These are phyloP conservation scores for Xerus inauris DNA, from an alignment of 2,113 vertebrate species.

Conservation along the genomic window DNA sequence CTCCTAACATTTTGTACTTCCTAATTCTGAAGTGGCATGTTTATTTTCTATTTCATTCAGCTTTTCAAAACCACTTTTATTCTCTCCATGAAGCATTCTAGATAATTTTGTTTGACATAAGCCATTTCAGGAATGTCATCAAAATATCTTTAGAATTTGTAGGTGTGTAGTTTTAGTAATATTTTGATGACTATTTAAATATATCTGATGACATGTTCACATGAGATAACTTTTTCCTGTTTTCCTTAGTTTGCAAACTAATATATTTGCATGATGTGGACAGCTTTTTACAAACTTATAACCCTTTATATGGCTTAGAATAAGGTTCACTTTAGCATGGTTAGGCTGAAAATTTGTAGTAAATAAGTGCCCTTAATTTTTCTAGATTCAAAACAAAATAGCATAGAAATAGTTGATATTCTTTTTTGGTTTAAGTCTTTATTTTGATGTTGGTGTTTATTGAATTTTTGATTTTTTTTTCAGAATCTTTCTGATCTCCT, in stretches of 20 bases:
- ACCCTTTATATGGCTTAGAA: background rate
- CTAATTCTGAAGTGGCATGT: background rate
- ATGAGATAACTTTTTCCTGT: background rate
- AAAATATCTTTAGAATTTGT: background rate
- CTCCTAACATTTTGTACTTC: constrained; percentile 12
- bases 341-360: background rate
- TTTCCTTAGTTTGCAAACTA: constrained; percentile 8
- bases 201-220: background rate
- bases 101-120: constrained; percentile 35
- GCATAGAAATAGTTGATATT: background rate
- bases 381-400: background rate
- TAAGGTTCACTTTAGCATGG: background rate
- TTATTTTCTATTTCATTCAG: background rate
- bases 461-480: background rate
- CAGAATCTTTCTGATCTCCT: background rate
- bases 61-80: background rate
- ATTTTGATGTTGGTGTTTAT: background rate
- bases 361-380: background rate
- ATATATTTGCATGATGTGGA: background rate
- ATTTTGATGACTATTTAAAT: constrained; percentile 27
- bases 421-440: background rate
- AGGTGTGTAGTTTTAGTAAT: constrained; percentile 16
- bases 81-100: background rate
- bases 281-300: background rate
- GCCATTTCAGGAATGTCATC: background rate